Base-by-base conservation (phyloP, 2,888 invertebrate genomes). In the Eremobia ochroleuca region DNA sequence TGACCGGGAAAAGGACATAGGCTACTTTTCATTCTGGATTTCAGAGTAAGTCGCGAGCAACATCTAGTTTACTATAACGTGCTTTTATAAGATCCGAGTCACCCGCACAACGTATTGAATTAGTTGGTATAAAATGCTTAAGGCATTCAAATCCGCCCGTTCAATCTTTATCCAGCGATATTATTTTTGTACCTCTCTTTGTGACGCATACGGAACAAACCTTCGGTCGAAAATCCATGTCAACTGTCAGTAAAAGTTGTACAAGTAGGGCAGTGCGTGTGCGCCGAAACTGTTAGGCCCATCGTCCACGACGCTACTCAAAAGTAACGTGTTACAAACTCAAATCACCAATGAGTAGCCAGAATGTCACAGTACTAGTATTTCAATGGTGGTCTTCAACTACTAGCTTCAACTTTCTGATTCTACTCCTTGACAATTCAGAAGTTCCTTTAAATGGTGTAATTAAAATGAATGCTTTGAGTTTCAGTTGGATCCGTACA, bases 241-340 rank as follows among this genome's bases (percentile, higher is more conserved):
- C 46, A 67, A 61, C 71, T 79, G 83, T 84, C 83, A 76, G 83
- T 83, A 83, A 83, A 82, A 82, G 83, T 82, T 25, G 34, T 64
- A 58, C 40, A 85, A 86, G 86, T 85, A 55, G 84, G 83, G 52
- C 86, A 68, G 69, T 86, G 85, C 86, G 85, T 74, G 83, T 70
- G 73, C 85, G 86, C 83, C 67, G 78, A 69, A 79, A 79, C 75
- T 75, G 73, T 73, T 11, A 68, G 21, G 34, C 59, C 34, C 13
- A 8, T 34, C 58, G 68, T 59, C 59, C 59, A 68, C 68, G 34
- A 37, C 3, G n/a, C 5, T 68, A 6, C 18, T 59, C n/a, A 68
- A n/a, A 18, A n/a, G 9, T 68, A 52, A 34, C 6, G 0, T 6
- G 1, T 52, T 18, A 68, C 25, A 9, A 31, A 46, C 25, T 43